These are phyloP conservation scores for Helleia helle DNA, from an alignment of 2,888 invertebrate genomes.

Conservation along the genomic window DNA sequence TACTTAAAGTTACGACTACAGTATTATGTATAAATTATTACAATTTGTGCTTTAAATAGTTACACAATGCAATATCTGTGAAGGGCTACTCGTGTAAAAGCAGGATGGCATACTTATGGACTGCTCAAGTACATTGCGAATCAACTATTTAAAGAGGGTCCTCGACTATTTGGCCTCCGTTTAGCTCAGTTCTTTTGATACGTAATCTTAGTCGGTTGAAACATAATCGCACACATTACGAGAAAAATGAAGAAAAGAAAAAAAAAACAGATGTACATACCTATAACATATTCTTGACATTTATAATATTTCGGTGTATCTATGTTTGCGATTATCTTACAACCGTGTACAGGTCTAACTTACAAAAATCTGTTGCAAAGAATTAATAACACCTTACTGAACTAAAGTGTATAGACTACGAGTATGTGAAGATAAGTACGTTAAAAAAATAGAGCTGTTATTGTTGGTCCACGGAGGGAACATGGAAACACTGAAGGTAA, in stretches of 20 bases:
- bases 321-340: not conserved
- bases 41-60: slow-evolving; percentile 23
- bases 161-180: slow-evolving; percentile 23
- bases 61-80: slow-evolving; percentile 17
- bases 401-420: not conserved
- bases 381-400: not conserved
- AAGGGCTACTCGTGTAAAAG: slow-evolving; percentile 18
- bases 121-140: slow-evolving; percentile 14
- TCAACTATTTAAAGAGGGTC: slow-evolving; percentile 17
- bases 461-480: slow-evolving; percentile 5
- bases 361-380: not conserved
- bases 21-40: slow-evolving; percentile 20
- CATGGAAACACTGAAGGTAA: slow-evolving; percentile 15
- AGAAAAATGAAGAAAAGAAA: not conserved
- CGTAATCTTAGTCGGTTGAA: not conserved
- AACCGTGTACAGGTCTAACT: not conserved
- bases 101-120: slow-evolving; percentile 20
- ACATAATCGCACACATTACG: not conserved
- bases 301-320: too few relatives aligned
- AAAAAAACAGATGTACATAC: too few relatives aligned
- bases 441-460: not conserved
- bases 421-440: not conserved
- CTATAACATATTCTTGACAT: too few relatives aligned
- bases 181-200: slow-evolving; percentile 22
- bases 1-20: slow-evolving; percentile 15